Evolutionary conservation across 2,113 vertebrate species (phyloP).

Genomic region (Leuciscus idus): DNA sequence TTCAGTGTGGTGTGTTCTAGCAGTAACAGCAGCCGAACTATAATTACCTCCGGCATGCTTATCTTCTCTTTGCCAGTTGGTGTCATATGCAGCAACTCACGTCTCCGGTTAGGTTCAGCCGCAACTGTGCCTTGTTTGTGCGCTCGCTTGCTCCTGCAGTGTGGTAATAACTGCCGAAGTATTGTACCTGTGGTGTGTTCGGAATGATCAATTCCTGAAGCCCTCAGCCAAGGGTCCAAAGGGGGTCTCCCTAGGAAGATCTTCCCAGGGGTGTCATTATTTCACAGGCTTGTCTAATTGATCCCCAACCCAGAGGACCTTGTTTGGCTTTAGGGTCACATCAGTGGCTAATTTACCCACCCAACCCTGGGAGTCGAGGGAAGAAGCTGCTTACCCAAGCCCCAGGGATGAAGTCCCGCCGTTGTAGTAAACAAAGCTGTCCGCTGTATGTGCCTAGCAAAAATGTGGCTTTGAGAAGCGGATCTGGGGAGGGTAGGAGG

Average conservation of each 20-base stretch:
- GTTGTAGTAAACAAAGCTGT: slow-evolving; percentile 64
- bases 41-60: slow-evolving; percentile 40
- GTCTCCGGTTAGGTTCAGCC: slow-evolving; percentile 30
- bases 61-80: slow-evolving; percentile 49
- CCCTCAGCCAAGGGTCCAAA: slow-evolving; percentile 22
- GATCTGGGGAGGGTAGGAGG: slow-evolving; percentile 54
- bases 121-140: slow-evolving; percentile 40
- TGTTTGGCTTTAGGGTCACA: slow-evolving; percentile 47
- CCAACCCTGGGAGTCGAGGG: slow-evolving; percentile 33
- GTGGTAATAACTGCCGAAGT: slow-evolving; percentile 48
- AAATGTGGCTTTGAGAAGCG: slow-evolving; percentile 43
- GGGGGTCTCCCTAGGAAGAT: slow-evolving; percentile 60
- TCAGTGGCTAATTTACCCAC: slow-evolving; percentile 54
- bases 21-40: slow-evolving; percentile 23
- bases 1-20: neutral
- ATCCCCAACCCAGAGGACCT: slow-evolving; percentile 64
- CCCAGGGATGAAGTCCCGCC: slow-evolving; percentile 9
- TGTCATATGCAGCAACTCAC: slow-evolving; percentile 10
- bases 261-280: slow-evolving; percentile 70
- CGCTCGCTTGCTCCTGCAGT: slow-evolving; percentile 18
- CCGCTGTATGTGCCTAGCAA: slow-evolving; percentile 65
- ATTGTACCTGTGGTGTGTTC: slow-evolving; percentile 51
- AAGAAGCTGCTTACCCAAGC: slow-evolving; percentile 21
- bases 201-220: slow-evolving; percentile 51
- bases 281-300: slow-evolving; percentile 66